Conservation (phyloP, 2,888 invertebrate genomes). For the Aromia moschata region DNA sequence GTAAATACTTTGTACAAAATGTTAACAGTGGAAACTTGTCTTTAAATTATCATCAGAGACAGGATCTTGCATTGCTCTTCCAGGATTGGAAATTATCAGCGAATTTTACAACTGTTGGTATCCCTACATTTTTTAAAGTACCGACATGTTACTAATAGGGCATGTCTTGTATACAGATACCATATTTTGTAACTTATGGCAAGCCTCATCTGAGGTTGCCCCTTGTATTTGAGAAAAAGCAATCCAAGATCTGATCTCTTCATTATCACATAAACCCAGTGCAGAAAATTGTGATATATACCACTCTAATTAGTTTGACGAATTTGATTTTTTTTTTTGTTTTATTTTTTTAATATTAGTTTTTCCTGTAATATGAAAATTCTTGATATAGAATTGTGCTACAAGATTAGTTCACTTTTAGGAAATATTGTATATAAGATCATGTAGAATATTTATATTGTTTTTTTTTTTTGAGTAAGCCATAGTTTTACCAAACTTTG, state of each 20-base stretch:
- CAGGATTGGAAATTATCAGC: no score
- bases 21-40: slow-evolving; percentile 1
- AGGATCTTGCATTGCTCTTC: no score
- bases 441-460: slow-evolving; percentile 16
- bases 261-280: slow-evolving; percentile 9
- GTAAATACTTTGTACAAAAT: slow-evolving; percentile 26
- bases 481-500: slow-evolving; percentile 26
- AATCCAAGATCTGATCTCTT: no score
- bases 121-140: no score
- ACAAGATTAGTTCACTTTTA: slow-evolving; percentile 1
- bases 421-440: slow-evolving; percentile 20
- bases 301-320: slow-evolving; percentile 9
- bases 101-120: no score
- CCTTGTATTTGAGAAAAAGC: no score
- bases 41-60: no score
- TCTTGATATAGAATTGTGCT: slow-evolving; percentile 2
- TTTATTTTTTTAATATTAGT: not conserved
- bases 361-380: slow-evolving; percentile 8
- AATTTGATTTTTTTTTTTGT: slow-evolving; percentile 1
- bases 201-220: no score
- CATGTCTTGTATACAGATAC: no score
- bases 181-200: no score
- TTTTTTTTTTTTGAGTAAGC: no score
- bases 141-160: no score
- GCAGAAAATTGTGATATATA: slow-evolving; percentile 10